Evolutionary conservation across 2,113 vertebrate genomes (phyloP).

Genomic region (Mohoua ochrocephala): DNA sequence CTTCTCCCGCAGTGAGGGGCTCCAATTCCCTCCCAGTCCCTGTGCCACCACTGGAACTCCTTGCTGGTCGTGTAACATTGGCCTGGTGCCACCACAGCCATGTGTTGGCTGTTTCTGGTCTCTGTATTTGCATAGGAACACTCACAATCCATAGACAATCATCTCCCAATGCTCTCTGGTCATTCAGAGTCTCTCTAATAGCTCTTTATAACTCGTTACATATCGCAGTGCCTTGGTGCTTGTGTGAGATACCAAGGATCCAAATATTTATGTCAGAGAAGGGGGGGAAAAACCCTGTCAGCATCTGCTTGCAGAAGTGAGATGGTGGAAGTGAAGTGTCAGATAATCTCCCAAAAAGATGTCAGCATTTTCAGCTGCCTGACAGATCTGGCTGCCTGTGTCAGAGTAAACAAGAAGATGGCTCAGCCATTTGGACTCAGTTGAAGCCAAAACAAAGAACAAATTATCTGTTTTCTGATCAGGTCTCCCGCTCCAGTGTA

Average conservation of each 20-base stretch:
- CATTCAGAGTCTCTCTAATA: not conserved
- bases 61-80: not conserved
- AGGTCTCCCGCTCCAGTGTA: not conserved
- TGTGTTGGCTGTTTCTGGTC: not conserved
- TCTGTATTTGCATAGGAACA: not conserved
- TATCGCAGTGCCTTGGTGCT: not conserved
- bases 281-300: not conserved
- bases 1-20: not conserved
- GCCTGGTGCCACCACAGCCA: not conserved
- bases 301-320: slow-evolving; percentile 27
- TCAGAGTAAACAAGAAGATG: slow-evolving; percentile 16
- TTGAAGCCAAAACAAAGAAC: slow-evolving; percentile 36
- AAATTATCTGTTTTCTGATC: not conserved
- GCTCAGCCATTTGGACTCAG: not conserved
- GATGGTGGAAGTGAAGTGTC: slow-evolving; percentile 14
- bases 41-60: not conserved
- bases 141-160: not conserved
- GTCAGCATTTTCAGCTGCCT: slow-evolving; percentile 44
- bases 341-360: slow-evolving; percentile 41
- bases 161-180: not conserved
- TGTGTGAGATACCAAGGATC: not conserved
- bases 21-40: not conserved
- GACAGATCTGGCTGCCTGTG: slow-evolving; percentile 9
- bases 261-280: slow-evolving; percentile 11
- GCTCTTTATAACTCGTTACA: not conserved